Evolutionary conservation across 1,140 invertebrate species (phyloP).

Genomic region (Hydropsyche tenuis): DNA sequence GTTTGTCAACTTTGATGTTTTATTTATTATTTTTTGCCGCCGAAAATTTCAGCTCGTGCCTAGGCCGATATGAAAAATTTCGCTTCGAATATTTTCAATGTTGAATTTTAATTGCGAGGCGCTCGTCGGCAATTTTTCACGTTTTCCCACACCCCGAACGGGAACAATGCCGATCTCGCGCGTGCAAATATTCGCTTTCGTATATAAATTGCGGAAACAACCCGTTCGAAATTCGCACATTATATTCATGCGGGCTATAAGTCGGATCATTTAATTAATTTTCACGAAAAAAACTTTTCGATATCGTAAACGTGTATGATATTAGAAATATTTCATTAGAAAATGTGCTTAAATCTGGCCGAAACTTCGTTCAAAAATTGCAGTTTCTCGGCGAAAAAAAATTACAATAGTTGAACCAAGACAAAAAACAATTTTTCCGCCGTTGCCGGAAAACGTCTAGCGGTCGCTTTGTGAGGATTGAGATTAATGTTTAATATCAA

Average conservation of each 20-base stretch:
- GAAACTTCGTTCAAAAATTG: no score
- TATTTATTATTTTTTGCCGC: conserved; percentile 20
- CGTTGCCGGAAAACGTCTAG: conserved; percentile 6
- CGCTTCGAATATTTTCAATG: conserved; percentile 25
- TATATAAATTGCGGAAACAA: background rate
- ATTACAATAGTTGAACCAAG: no score
- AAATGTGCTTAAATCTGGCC: no score
- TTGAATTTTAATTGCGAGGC: conserved; percentile 28
- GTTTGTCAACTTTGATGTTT: conserved; percentile 22
- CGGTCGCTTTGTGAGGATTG: conserved; percentile 31
- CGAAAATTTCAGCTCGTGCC: conserved; percentile 1
- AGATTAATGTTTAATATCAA: conserved; percentile 39
- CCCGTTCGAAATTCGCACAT: no score
- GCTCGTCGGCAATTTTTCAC: conserved; percentile 18
- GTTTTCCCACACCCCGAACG: background rate
- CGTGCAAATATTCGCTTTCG: conserved; percentile 9
- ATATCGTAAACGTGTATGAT: background rate
- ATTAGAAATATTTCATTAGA: no score
- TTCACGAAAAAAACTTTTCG: background rate
- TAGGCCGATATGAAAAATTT: background rate
- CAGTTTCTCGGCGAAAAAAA: no score
- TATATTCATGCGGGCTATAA: no score
- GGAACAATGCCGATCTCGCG: background rate
- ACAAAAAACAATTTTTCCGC: conserved; percentile 29
- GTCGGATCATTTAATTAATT: no score